A percentile compares a stretch with the other conserved stretches of the same genome.
These are phyloP conservation scores for Pogonocichla stellata DNA, from an alignment of 2,113 vertebrate genomes.

Conservation along the genomic window DNA sequence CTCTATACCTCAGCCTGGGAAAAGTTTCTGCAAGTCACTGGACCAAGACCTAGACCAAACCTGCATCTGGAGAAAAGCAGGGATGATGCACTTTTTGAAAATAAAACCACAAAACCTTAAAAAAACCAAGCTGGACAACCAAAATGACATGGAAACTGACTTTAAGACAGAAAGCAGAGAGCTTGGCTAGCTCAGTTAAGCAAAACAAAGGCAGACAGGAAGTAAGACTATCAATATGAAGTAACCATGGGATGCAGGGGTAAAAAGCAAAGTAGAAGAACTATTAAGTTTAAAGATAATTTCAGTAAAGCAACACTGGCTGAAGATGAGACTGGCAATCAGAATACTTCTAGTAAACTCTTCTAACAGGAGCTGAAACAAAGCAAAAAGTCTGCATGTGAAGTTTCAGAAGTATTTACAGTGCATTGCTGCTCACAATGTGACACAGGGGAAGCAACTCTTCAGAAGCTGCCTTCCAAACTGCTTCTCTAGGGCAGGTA, in stretches of 20 bases:
- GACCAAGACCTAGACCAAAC: background rate
- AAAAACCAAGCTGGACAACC: background rate
- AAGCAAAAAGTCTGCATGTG: background rate
- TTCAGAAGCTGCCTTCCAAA: background rate
- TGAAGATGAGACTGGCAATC: background rate
- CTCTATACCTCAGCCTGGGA: background rate
- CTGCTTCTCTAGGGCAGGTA: background rate
- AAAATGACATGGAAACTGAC: rapidly evolving
- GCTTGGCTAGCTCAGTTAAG: background rate
- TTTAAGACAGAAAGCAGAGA: background rate
- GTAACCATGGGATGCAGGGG: background rate
- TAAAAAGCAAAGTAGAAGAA: background rate
- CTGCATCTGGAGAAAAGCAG: background rate
- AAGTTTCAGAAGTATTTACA: background rate
- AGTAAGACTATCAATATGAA: background rate
- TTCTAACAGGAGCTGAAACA: background rate
- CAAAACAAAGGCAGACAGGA: background rate
- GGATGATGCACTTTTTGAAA: background rate
- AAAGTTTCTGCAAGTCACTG: background rate
- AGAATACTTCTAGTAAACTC: background rate
- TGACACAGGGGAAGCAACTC: background rate
- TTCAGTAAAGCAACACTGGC: background rate
- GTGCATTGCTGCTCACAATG: background rate
- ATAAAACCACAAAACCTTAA: background rate
- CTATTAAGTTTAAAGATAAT: background rate